These are phyloP conservation scores for Hydrotaea diabolus DNA, from an alignment of 2,888 invertebrate genomes.

Conservation along the genomic window DNA sequence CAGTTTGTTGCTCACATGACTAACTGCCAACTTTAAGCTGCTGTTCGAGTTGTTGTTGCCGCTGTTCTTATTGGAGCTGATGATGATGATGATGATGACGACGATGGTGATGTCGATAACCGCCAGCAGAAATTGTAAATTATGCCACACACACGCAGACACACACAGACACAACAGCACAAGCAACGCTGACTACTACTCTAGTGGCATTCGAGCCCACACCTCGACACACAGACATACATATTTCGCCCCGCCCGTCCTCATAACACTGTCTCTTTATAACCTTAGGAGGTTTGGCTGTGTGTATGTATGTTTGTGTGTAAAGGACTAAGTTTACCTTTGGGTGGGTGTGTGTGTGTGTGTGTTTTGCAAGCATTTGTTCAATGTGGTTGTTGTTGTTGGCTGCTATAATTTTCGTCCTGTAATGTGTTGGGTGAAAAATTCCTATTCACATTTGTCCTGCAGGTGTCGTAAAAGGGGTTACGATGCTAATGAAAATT, in stretches of 20 bases:
- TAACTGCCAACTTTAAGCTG: slow-evolving; percentile 50
- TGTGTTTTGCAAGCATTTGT: slow-evolving; percentile 33
- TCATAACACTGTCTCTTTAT: not conserved
- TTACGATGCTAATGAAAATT: slow-evolving; percentile 78
- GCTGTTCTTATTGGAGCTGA: not conserved
- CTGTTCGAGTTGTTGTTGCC: slow-evolving; percentile 25
- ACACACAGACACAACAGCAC: slow-evolving; percentile 54
- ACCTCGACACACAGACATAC: no score
- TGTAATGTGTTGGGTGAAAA: slow-evolving; percentile 37
- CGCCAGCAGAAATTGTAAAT: slow-evolving; percentile 61
- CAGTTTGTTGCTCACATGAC: slow-evolving; percentile 39
- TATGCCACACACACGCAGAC: slow-evolving; percentile 46
- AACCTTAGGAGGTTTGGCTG: slow-evolving; percentile 6
- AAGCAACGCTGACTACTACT: slow-evolving; percentile 21
- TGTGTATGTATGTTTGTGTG: not conserved
- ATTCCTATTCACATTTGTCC: slow-evolving; percentile 57
- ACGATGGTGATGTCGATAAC: slow-evolving; percentile 55
- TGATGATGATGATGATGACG: slow-evolving; percentile 28
- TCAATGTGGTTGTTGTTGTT: not conserved
- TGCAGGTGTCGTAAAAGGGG: slow-evolving; percentile 67
- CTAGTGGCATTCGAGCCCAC: not conserved
- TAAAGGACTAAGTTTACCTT: not conserved
- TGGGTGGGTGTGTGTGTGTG: slow-evolving; percentile 43
- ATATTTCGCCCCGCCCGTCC: slow-evolving; percentile 7
- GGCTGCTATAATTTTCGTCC: not conserved